phyloP scores from a whole-genome alignment of 2,797 vertebrate genomes.

The Arvicola amphibius region DNA sequence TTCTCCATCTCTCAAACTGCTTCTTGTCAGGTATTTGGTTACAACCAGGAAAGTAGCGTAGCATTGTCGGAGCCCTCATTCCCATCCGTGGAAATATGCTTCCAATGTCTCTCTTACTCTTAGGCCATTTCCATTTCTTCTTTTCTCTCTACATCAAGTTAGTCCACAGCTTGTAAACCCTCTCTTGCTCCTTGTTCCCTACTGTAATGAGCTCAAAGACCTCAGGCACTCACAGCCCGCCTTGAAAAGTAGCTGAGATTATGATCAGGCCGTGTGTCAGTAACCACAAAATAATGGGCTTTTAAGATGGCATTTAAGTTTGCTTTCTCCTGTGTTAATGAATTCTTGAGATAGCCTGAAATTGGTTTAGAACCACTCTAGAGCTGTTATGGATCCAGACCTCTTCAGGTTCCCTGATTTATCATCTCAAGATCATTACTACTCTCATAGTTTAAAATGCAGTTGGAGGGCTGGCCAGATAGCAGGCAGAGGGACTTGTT shows the following conservation, averaged over 20 bases:
- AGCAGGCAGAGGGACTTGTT: neutral
- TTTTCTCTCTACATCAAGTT: neutral
- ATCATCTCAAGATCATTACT: neutral
- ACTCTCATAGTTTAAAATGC: neutral
- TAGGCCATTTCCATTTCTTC: neutral
- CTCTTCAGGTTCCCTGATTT: neutral
- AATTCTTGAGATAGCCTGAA: neutral
- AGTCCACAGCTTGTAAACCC: neutral
- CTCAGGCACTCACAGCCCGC: neutral
- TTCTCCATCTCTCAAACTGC: neutral
- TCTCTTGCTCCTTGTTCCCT: neutral
- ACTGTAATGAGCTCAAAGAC: neutral
- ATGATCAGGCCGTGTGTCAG: neutral
- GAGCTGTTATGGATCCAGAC: neutral
- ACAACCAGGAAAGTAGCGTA: neutral
- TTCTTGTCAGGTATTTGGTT: neutral
- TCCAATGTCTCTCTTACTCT: neutral
- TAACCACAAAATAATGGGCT: neutral
- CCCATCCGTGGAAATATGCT: neutral
- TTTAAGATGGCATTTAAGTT: neutral
- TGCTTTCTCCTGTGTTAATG: slow-evolving; percentile 20
- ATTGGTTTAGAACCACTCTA: neutral
- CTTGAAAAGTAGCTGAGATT: neutral
- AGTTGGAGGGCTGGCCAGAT: neutral
- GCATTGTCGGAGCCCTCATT: neutral